Percentiles rank a stretch among this genome's conserved stretches.
Evolutionary conservation across 2,113 vertebrate species (phyloP).

Genomic region (Dermatemys mawii): DNA sequence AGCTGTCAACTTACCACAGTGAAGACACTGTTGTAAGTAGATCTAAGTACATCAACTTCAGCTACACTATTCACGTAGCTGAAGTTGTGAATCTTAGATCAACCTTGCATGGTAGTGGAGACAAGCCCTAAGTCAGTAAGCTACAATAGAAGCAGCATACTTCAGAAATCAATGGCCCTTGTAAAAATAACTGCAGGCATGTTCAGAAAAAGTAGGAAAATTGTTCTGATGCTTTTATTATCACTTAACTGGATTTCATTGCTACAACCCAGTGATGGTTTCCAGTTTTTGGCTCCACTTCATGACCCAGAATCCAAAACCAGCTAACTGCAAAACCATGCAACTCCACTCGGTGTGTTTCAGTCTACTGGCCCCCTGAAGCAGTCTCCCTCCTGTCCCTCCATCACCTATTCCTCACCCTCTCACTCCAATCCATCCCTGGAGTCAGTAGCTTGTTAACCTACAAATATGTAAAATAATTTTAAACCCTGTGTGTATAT

Average conservation of each 20-base stretch:
- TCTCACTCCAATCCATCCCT: neutral
- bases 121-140: slow-evolving; percentile 19
- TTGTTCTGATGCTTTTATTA: neutral
- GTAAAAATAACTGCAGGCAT: neutral
- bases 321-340: neutral
- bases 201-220: neutral
- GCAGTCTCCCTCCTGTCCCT: neutral
- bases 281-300: neutral
- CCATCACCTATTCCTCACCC: neutral
- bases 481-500: neutral
- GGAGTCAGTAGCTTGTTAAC: accelerated
- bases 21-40: no score
- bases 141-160: slow-evolving; percentile 14
- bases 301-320: neutral
- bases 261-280: neutral
- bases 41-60: no score
- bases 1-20: no score
- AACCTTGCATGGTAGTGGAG: no score
- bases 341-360: neutral
- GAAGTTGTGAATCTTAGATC: no score
- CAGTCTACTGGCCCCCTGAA: neutral
- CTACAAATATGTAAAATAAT: neutral
- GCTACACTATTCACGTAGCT: no score
- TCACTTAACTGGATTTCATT: neutral
- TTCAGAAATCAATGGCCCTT: accelerated